These are phyloP conservation scores for Potorous gilbertii DNA, from an alignment of 2,797 vertebrate genomes.

Conservation along the genomic window DNA sequence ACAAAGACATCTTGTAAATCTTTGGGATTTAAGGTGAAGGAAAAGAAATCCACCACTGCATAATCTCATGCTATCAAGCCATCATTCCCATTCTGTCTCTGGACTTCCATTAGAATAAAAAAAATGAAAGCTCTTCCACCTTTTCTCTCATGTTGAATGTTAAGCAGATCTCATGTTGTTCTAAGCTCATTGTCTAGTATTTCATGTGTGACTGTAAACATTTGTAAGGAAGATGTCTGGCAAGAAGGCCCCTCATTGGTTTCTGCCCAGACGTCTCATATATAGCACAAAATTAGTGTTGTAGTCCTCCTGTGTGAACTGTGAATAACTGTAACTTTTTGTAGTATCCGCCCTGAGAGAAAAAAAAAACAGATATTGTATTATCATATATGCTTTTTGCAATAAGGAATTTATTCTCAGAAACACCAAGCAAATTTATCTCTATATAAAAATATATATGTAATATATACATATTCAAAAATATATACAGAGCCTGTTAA, in stretches of 20 bases:
- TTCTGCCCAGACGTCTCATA: conserved; percentile 85
- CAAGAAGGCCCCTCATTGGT: conserved; percentile 85
- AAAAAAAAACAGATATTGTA: conserved; percentile 85
- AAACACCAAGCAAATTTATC: conserved; percentile 90
- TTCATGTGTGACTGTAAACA: conserved; percentile 88
- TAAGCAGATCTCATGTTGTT: conserved; percentile 84
- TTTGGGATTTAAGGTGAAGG: conserved; percentile 78
- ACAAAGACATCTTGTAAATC: conserved; percentile 76
- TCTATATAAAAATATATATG: conserved; percentile 92
- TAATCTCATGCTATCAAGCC: conserved; percentile 54
- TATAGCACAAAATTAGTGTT: conserved; percentile 92
- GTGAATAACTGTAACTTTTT: conserved; percentile 95
- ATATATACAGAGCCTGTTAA: conserved; percentile 99
- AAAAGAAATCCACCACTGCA: conserved; percentile 63
- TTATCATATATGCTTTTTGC: conserved; percentile 89
- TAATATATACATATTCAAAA: conserved; percentile 91
- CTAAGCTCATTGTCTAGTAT: conserved; percentile 83
- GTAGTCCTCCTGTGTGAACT: conserved; percentile 97
- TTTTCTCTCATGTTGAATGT: conserved; percentile 83
- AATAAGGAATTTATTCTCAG: conserved; percentile 89
- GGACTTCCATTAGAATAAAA: conserved; percentile 81
- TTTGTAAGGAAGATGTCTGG: conserved; percentile 84
- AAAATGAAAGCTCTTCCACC: conserved; percentile 74
- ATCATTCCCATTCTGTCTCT: conserved; percentile 62
- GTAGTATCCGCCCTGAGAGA: conserved; percentile 91